Evolutionary conservation across 2,113 vertebrate genomes (phyloP), one percentile per base, ranked within the genome.

Genomic region (Pica pica): DNA sequence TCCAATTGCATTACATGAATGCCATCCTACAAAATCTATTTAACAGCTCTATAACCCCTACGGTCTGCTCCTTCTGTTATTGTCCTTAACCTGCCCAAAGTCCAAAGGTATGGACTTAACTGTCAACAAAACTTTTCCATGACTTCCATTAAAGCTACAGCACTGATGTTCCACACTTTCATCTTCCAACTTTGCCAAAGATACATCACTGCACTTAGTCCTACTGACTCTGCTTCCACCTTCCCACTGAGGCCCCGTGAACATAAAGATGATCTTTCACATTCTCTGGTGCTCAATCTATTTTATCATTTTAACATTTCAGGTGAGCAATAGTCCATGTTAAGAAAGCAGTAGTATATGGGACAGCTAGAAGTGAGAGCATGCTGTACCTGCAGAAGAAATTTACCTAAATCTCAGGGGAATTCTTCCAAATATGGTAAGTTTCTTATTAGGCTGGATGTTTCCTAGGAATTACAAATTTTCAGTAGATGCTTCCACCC

Each of bases 161-260:
- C 27, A 78, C 8, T 18, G 15, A 83, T 41, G 3, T 17, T 23
- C 1, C 7, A 55, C 20, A 71, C 7, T 61, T 73, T 15, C 0
- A 2, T 21, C 31, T 81, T 87, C 26, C 13, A 65, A 3, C n/a
- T 61, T 37, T 1, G 1, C 11, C 23, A 27, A 16, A 16, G 18
- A 56, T 70, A 9, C 16, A 78, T 8, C 23, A 37, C 55, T 80
- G 30, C 31, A 35, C 11, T 57, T n/a, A 49, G 1, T 80, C 23
- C 37, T 67, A 37, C 39, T 53, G 28, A 53, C 35, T n/a, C 80
- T 70, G 30, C 12, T 49, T 55, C 10, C 10, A 50, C 27, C 16
- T 67, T 50, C 22, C 16, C 20, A 53, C 4, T 20, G 17, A 85
- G 83, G 21, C 27, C 15, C 63, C 47, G 13, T 3, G 5, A 57